Percentiles rank a stretch among this genome's conserved stretches.
Conservation (phyloP, 2,888 invertebrate species). For the Ditylenchus weischeri region DNA sequence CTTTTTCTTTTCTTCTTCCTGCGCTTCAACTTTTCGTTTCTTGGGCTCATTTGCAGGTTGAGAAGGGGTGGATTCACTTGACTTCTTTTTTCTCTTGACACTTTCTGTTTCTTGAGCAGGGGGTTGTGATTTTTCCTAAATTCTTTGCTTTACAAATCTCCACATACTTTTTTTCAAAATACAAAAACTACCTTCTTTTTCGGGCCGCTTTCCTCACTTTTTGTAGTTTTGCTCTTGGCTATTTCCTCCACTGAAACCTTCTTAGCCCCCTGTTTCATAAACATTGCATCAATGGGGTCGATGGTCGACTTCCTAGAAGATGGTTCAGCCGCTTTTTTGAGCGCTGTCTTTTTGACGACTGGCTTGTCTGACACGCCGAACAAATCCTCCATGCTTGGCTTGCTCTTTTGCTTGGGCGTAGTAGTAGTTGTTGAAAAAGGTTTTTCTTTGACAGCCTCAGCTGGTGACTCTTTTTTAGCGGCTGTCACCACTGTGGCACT, state of each 20-base stretch:
- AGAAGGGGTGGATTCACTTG: neutral
- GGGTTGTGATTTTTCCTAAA: neutral
- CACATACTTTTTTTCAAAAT: no score
- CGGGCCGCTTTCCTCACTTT: neutral
- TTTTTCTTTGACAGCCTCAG: neutral
- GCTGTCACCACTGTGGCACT: neutral
- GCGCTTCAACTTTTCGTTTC: neutral
- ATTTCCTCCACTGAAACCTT: slow-evolving; percentile 1
- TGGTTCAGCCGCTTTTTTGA: no score
- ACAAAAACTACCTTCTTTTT: neutral
- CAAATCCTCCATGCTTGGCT: no score
- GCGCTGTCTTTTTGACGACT: no score
- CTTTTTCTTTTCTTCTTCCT: neutral
- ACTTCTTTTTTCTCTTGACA: slow-evolving; percentile 1
- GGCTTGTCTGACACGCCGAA: no score
- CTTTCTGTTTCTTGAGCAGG: neutral
- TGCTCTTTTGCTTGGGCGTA: neutral
- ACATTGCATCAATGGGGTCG: no score
- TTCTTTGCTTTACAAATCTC: no score
- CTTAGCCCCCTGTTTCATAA: neutral
- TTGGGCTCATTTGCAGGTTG: neutral
- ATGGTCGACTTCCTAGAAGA: no score
- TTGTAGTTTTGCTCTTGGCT: neutral
- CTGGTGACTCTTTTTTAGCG: neutral
- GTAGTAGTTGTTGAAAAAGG: neutral